phyloP scores from a whole-genome alignment of 2,797 vertebrate genomes.

The Esox lucius region DNA sequence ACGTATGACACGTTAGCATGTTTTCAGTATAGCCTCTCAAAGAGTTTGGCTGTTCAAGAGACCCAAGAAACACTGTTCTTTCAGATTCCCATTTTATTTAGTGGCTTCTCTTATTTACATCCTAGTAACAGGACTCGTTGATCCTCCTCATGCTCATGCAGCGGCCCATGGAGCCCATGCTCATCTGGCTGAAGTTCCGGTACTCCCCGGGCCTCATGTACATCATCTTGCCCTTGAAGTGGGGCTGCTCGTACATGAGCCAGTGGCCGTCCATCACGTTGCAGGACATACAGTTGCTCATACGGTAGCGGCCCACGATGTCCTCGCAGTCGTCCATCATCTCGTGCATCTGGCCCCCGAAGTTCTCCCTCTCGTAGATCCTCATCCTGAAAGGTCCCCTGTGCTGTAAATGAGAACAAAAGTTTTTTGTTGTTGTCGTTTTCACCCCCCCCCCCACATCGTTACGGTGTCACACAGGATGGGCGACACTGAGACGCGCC shows the following conservation, averaged over 20 bases:
- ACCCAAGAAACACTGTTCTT: not conserved
- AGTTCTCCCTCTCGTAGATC: conserved; percentile 54
- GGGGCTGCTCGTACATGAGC: conserved; percentile 53
- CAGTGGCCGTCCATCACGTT: conserved; percentile 55
- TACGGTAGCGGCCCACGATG: conserved; percentile 46
- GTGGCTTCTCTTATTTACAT: not conserved
- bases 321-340: conserved; percentile 54
- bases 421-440: not conserved
- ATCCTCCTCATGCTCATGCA: conserved; percentile 55
- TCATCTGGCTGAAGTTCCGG: conserved; percentile 43
- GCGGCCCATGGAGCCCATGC: conserved; percentile 16
- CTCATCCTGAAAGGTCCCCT: conserved; percentile 46
- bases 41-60: not conserved
- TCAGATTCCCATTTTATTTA: not conserved
- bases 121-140: conserved; percentile 44
- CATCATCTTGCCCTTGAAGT: conserved; percentile 47
- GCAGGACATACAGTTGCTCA: conserved; percentile 53
- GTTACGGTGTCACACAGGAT: no score
- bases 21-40: not conserved
- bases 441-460: no score
- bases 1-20: not conserved
- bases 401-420: conserved; percentile 17
- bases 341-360: conserved; percentile 43
- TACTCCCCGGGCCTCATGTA: conserved; percentile 58
- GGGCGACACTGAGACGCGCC: no score